Evolutionary conservation across 2,888 invertebrate genomes (phyloP), one percentile per base, ranked within the genome.

Genomic region (Dexiosoma caninum): DNA sequence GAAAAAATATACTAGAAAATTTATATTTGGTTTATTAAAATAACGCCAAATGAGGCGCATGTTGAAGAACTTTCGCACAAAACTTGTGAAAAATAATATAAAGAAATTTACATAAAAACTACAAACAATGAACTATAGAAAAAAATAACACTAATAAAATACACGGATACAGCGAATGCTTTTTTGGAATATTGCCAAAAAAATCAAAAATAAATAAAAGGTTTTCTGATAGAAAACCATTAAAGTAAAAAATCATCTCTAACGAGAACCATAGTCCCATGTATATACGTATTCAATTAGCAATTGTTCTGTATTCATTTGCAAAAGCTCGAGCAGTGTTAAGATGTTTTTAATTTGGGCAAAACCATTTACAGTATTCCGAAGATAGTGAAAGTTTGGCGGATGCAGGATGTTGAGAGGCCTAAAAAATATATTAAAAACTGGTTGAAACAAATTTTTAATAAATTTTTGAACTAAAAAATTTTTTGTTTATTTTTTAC

Each of bases 241-340:
- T n/a, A n/a, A n/a, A n/a, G n/a, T n/a, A n/a, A n/a, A n/a, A n/a
- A n/a, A n/a, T n/a, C n/a, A n/a, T n/a, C n/a, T n/a, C n/a, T n/a
- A 66, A 67, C 69, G 60, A 78, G 72, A 74, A 78, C 60, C 69
- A 78, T 78, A 74, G 74, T 78, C 78, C n/a, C n/a, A n/a, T n/a
- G n/a, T n/a, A 69, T 74, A 62, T 51, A 51, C 67, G 64, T 74
- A 78, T 78, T 74, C 69, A 78, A 78, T 78, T 78, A 74, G 78
- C 78, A 78, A 78, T 74, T 78, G 72, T 69, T 78, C 42, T 74
- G 72, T 69, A 78, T 74, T 72, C 67, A 67, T 69, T 74, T 57
- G 74, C 55, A 69, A 67, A 74, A 46, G 62, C 67, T 30, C 16
- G 55, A 62, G 67, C 59, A 60, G 60, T 67, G 60, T 64, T 7